Evolutionary conservation across 2,797 vertebrate genomes (phyloP).

Genomic region (Sebastes minor): DNA sequence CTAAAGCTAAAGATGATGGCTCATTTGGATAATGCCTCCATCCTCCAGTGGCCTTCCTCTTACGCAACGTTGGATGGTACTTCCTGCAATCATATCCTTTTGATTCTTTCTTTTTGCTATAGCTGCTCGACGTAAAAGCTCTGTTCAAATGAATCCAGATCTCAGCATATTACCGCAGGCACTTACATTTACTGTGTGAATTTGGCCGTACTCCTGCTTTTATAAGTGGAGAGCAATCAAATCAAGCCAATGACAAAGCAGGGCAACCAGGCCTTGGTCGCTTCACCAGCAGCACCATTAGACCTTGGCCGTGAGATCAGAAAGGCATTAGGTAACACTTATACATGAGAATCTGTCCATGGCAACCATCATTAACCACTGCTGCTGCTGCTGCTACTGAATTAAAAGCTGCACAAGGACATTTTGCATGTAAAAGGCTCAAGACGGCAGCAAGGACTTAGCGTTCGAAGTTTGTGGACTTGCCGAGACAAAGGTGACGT

Average conservation of each 20-base stretch:
- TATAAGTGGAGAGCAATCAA: slow-evolving; percentile 35
- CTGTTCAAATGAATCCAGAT: slow-evolving; percentile 43
- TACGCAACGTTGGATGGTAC: background rate
- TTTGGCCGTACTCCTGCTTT: slow-evolving; percentile 28
- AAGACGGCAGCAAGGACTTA: background rate
- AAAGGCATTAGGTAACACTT: slow-evolving; percentile 3
- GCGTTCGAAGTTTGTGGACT: background rate
- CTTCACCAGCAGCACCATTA: slow-evolving; percentile 8
- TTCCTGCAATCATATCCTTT: slow-evolving; percentile 39
- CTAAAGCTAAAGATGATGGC: slow-evolving; percentile 12
- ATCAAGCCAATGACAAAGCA: slow-evolving; percentile 30
- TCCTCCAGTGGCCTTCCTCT: slow-evolving; percentile 13
- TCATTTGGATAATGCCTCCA: slow-evolving; percentile 41
- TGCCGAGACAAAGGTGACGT: too few species aligned
- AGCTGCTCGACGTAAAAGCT: slow-evolving; percentile 46
- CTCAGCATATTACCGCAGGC: slow-evolving; percentile 27
- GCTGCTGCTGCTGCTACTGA: background rate
- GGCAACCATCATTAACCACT: background rate
- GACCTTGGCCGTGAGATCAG: slow-evolving; percentile 5
- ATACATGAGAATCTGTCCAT: background rate
- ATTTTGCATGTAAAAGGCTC: background rate
- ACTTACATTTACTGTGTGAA: slow-evolving; percentile 26
- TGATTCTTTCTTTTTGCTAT: slow-evolving; percentile 17
- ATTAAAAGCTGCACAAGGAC: background rate
- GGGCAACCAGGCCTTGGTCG: background rate